phyloP scores from a whole-genome alignment of 2,113 vertebrate species.

The Syngnathus typhle region DNA sequence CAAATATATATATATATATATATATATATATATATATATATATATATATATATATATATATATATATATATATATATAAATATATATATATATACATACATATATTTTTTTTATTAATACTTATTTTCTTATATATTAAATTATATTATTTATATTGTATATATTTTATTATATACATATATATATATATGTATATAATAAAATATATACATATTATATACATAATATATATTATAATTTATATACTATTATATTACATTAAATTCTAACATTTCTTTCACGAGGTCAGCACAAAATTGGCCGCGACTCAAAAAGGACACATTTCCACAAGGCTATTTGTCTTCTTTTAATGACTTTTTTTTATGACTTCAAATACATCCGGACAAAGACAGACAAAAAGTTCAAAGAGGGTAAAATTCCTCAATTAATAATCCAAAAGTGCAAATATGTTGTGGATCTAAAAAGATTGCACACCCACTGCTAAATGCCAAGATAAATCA shows the following conservation, averaged over 20 bases:
- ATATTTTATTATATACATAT: neutral
- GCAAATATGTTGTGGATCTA: neutral
- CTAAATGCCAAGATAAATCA: neutral
- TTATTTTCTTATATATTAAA: too few species aligned
- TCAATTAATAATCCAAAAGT: neutral
- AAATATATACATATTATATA: neutral
- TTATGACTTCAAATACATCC: constrained; percentile 30
- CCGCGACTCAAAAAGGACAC: constrained; percentile 22
- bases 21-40: too few species aligned
- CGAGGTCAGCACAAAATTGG: neutral
- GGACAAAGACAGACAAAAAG: neutral
- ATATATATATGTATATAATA: neutral
- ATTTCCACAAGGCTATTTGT: constrained; percentile 30
- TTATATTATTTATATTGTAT: too few species aligned
- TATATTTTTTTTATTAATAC: too few species aligned
- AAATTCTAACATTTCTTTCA: too few species aligned
- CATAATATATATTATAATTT: neutral
- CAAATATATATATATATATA: neutral
- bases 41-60: too few species aligned
- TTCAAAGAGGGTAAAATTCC: neutral
- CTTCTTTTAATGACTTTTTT: constrained; percentile 33
- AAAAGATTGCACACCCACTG: neutral
- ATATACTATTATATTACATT: too few species aligned
- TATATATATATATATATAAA: too few species aligned
- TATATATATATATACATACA: too few species aligned